A percentile compares a stretch with the other conserved stretches of the same genome.
phyloP scores from a whole-genome alignment of 2,797 vertebrate species.

The Megaceryle alcyon region DNA sequence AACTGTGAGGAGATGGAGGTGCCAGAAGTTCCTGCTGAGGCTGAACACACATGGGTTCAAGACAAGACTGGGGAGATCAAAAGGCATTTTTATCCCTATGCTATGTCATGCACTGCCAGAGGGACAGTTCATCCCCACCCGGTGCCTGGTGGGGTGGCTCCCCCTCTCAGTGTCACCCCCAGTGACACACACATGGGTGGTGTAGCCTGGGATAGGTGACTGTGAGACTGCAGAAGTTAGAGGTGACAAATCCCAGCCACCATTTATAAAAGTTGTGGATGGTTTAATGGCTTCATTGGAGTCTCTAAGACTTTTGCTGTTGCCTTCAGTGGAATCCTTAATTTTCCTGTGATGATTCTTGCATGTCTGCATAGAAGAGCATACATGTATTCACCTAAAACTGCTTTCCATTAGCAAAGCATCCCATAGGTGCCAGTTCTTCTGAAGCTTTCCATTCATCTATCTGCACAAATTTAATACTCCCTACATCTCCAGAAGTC shows the following conservation, averaged over 20 bases:
- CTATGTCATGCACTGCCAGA: neutral
- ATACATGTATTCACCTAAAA: neutral
- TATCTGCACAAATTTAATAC: neutral
- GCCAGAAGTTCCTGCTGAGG: neutral
- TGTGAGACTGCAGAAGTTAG: neutral
- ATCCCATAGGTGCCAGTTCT: neutral
- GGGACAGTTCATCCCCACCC: neutral
- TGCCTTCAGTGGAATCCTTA: neutral
- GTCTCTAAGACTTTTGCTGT: neutral
- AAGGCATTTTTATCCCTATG: neutral
- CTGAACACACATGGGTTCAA: neutral
- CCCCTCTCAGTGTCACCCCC: neutral
- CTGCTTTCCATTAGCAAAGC: neutral
- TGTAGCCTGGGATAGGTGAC: neutral
- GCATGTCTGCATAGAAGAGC: neutral
- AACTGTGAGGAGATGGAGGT: neutral
- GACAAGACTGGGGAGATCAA: neutral
- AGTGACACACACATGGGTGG: neutral
- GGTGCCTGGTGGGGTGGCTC: neutral
- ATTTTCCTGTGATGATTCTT: neutral
- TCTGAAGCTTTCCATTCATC: constrained; percentile 34
- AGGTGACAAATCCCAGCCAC: neutral
- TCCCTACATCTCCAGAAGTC: neutral
- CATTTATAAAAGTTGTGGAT: neutral
- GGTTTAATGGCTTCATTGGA: neutral